Base-by-base conservation (phyloP, 2,797 vertebrate species). In the Aplochiton taeniatus region DNA sequence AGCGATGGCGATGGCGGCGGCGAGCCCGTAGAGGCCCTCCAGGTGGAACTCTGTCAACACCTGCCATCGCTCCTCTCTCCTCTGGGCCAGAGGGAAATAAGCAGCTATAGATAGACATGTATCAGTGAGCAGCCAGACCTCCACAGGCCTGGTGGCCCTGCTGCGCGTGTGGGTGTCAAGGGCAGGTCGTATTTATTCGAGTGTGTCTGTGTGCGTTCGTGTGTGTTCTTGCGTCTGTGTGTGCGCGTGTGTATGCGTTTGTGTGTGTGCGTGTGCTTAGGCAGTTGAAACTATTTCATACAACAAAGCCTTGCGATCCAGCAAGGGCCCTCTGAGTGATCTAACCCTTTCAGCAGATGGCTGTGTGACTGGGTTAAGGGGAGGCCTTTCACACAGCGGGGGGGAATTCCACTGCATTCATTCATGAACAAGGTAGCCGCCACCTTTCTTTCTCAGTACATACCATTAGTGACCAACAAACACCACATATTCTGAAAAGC, bases 21-120 rank as follows among this genome's bases (percentile, higher is more conserved):
- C 41, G 43, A 73, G 77, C 65, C 66, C 70, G 74, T 85, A 76
- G 85, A 85, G 77, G 62, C 74, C 82, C 81, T 77, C 79, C 85
- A 84, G 87, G 88, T 86, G 79, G 65, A 82, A 78, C 78, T 80
- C 80, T 83, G 83, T 87, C 85, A 87, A 87, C 87, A 89, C 86
- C 87, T 88, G 85, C 81, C 84, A 81, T 79, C 79, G 70, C 70
- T 4, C 49, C 77, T 76, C 70, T 11, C 17, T 58, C n/a, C 79
- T 75, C 73, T 66, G 67, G 60, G 70, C 67, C 71, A 49, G 72
- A 58, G 64, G 17, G 42, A 10, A 58, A 57, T 19, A 10, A 63
- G 68, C 18, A 8, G 73, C 19, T 59, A 65, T 73, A 65, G 67
- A 75, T 70, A 47, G 74, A 72, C 75, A 68, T 73, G 72, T 41